Evolutionary conservation across 2,797 vertebrate genomes (phyloP), one percentile per base, ranked within the genome.

Genomic region (Phoebastria nigripes): DNA sequence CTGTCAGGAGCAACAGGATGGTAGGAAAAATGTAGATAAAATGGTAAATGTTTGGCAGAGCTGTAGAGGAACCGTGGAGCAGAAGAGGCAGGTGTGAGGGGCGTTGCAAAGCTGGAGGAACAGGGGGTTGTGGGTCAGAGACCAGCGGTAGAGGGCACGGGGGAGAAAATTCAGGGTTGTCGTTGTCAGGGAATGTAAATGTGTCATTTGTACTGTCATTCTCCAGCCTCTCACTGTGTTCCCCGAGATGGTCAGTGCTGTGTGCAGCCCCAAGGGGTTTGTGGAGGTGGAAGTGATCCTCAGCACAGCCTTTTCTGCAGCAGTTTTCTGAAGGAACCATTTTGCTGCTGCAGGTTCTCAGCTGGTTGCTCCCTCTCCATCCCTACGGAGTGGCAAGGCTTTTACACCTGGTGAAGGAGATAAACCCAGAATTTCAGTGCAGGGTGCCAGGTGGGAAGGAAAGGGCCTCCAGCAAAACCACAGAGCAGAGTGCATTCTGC

Each of bases 261-360:
- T 33, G 31, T 70, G 47, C 29, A 31, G 22, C 65, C 49, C 46
- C 31, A 7, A 15, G 2, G 29, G 39, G 22, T 63, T 41, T 87
- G 67, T 79, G 56, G 63, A 89, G 62, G 76, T 89, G 79, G 71
- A 26, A 79, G 22, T 1, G 6, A 71, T 82, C 71, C 63, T 82
- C 71, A 73, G 84, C 87, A 56, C 69, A 88, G 79, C 51, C 42
- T 69, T 55, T 88, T 62, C 65, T 90, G 81, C 86, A 82, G 91
- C 19, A 44, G 12, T 13, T 92, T 69, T 87, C 62, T 3, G 6
- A 29, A 67, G 94, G 94, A 94, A 93, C 88, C 94, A 90, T 96
- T 94, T 95, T 95, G 71, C 41, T 95, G 52, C 82, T 90, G 63
- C 83, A 62, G 89, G 72, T 95, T 96, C 91, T 96, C 78, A n/a